Evolutionary conservation across 2,797 vertebrate species (phyloP).

Genomic region (Parauchenoglanis ngamensis): DNA sequence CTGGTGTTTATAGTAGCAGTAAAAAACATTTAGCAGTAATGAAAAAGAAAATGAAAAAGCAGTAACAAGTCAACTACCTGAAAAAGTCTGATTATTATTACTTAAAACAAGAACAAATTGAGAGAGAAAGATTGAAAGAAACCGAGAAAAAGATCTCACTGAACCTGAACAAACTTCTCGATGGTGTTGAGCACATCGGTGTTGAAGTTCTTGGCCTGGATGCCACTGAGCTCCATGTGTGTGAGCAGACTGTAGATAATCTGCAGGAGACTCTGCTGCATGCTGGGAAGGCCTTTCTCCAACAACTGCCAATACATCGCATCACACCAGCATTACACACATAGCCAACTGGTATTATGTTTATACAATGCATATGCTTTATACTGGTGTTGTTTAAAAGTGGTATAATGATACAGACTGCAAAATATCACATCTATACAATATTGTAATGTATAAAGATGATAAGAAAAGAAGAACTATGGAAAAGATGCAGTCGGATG

Average conservation of each 20-base stretch:
- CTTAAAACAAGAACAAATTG: neutral
- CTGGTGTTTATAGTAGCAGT: neutral
- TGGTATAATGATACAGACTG: neutral
- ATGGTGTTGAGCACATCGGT: constrained; percentile 93
- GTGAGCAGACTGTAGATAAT: constrained; percentile 96
- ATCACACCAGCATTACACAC: neutral
- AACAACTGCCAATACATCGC: constrained; percentile 76
- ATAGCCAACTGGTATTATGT: neutral
- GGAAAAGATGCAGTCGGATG: neutral
- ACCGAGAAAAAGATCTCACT: neutral
- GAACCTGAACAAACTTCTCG: constrained; percentile 95
- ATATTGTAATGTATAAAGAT: neutral
- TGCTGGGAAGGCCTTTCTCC: constrained; percentile 93
- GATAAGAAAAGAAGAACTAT: neutral
- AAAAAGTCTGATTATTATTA: neutral
- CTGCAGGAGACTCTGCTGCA: constrained; percentile 97
- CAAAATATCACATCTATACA: neutral
- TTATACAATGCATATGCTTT: neutral
- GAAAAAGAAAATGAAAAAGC: too few species aligned
- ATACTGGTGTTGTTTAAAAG: neutral
- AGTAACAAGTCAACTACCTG: neutral
- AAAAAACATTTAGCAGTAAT: neutral
- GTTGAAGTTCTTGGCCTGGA: constrained; percentile 94
- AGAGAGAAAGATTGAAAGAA: neutral
- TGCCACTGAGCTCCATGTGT: constrained; percentile 90